Evolutionary conservation across 2,113 vertebrate species (phyloP).

Genomic region (Melospiza melodia): DNA sequence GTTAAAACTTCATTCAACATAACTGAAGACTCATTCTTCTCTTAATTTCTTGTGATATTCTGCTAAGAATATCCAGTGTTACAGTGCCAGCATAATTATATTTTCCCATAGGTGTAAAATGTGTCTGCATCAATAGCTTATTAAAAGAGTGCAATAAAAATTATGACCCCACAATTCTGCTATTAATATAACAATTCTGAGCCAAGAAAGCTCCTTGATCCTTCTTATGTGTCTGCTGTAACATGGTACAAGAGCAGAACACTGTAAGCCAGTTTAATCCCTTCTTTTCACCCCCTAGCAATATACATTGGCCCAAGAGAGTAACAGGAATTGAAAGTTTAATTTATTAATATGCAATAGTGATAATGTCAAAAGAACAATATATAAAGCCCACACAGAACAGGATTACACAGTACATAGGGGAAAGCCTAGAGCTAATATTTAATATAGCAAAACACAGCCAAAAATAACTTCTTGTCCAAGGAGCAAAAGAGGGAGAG

Average conservation of each 20-base stretch:
- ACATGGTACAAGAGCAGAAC: conserved; percentile 14
- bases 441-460: conserved; percentile 60
- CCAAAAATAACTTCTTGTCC: conserved; percentile 53
- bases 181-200: conserved; percentile 42
- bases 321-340: conserved; percentile 48
- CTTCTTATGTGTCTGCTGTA: neutral
- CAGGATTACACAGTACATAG: conserved; percentile 32
- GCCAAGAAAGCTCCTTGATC: conserved; percentile 48
- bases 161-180: conserved; percentile 46
- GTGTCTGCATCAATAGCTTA: conserved; percentile 46
- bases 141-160: conserved; percentile 60
- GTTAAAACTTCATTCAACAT: neutral
- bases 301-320: conserved; percentile 53
- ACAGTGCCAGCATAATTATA: conserved; percentile 31
- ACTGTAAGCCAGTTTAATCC: conserved; percentile 44
- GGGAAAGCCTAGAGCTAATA: conserved; percentile 64
- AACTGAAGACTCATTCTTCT: neutral
- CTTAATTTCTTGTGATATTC: neutral
- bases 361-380: conserved; percentile 67
- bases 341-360: conserved; percentile 65
- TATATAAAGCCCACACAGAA: conserved; percentile 50
- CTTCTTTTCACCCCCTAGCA: conserved; percentile 52
- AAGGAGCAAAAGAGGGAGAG: neutral
- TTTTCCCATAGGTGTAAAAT: conserved; percentile 43
- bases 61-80: neutral